Percentiles rank a stretch among this genome's conserved stretches.
Evolutionary conservation across 2,113 vertebrate genomes (phyloP).

Genomic region (Xenus cinereus): DNA sequence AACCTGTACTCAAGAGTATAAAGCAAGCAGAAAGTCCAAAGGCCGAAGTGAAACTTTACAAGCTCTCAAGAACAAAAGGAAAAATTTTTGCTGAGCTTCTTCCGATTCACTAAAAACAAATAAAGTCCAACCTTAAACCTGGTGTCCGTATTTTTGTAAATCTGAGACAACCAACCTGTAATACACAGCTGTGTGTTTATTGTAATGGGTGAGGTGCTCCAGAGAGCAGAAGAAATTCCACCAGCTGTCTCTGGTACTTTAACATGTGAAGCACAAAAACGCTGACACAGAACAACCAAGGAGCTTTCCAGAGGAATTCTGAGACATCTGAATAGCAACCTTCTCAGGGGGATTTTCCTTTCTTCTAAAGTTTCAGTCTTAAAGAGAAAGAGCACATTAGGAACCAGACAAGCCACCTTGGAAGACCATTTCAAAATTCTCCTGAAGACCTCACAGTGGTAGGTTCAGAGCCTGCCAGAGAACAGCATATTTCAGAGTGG

Average conservation of each 20-base stretch:
- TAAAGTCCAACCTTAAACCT: neutral
- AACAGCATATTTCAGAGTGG: neutral
- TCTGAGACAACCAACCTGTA: neutral
- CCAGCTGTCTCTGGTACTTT: neutral
- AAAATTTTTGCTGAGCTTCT: neutral
- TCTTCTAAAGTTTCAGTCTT: neutral
- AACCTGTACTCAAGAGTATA: neutral
- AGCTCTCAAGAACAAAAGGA: neutral
- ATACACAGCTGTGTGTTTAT: neutral
- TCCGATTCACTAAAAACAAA: neutral
- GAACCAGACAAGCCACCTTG: neutral
- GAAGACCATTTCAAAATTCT: neutral
- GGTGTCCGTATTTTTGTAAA: neutral
- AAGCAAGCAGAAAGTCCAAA: neutral
- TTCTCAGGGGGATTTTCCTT: neutral
- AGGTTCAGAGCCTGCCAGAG: neutral
- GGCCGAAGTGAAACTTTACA: neutral
- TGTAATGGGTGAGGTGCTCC: neutral
- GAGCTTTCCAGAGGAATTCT: neutral
- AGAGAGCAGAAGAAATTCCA: neutral
- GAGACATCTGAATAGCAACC: neutral
- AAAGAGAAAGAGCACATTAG: neutral
- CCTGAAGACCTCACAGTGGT: neutral
- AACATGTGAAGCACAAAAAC: neutral
- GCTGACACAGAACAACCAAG: neutral